Percentiles rank a stretch among this genome's conserved stretches.
Evolutionary conservation across 2,113 vertebrate genomes (phyloP).

Genomic region (Nestor notabilis): DNA sequence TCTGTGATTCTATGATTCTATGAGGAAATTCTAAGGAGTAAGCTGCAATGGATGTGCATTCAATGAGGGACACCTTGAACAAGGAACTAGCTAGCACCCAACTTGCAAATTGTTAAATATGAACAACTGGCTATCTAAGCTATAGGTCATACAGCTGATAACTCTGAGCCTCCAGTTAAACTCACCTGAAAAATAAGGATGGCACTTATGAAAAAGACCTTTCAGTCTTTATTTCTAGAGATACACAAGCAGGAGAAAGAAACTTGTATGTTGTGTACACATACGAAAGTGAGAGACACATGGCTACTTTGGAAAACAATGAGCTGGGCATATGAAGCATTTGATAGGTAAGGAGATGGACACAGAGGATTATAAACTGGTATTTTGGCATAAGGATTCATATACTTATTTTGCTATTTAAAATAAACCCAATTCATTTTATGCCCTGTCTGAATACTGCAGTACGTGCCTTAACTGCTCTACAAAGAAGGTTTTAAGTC

Average conservation of each 20-base stretch:
- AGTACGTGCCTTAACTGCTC: background rate
- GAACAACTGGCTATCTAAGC: background rate
- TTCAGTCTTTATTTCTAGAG: background rate
- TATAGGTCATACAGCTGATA: background rate
- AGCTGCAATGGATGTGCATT: background rate
- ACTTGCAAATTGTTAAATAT: background rate
- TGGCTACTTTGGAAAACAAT: background rate
- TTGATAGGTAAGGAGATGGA: background rate
- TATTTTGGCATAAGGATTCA: background rate
- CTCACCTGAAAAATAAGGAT: background rate
- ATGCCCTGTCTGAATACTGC: background rate
- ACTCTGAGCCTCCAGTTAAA: background rate
- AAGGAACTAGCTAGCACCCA: background rate
- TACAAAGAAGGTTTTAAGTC: background rate
- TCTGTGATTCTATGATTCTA: background rate
- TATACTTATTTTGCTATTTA: background rate
- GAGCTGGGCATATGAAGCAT: background rate
- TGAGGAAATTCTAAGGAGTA: background rate
- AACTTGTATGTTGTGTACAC: background rate
- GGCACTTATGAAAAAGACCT: background rate
- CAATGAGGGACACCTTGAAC: background rate
- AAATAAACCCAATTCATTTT: background rate
- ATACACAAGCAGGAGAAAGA: background rate
- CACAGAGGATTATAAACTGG: background rate
- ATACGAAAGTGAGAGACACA: background rate